Percentiles rank a stretch among this genome's conserved stretches.
phyloP scores from a whole-genome alignment of 2,888 invertebrate species.

The Synanthedon tipuliformis region DNA sequence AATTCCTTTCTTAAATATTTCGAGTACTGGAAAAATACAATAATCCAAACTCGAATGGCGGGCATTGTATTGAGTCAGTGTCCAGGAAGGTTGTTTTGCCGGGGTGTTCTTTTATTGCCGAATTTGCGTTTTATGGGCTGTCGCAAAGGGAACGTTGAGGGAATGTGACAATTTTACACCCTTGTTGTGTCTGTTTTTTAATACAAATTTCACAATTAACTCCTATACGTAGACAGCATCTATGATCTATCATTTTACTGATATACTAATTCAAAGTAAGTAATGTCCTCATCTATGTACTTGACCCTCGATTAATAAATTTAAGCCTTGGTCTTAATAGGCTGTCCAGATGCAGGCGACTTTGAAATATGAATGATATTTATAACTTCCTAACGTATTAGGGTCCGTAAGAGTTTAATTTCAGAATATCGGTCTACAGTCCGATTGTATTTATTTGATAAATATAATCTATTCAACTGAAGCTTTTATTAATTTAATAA shows the following conservation, averaged over 20 bases:
- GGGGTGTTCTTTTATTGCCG: slow-evolving; percentile 64
- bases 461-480: too few species aligned
- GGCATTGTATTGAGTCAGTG: slow-evolving; percentile 65
- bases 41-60: slow-evolving; percentile 58
- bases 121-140: slow-evolving; percentile 68
- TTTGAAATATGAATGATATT: slow-evolving; percentile 69
- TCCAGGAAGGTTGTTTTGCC: slow-evolving; percentile 67
- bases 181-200: slow-evolving; percentile 34
- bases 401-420: slow-evolving; percentile 7
- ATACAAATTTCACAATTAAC: slow-evolving; percentile 16
- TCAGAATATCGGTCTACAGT: too few species aligned
- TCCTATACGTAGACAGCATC: slow-evolving; percentile 1
- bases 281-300: neutral
- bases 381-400: slow-evolving; percentile 39
- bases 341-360: slow-evolving; percentile 66
- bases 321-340: slow-evolving; percentile 46
- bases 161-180: slow-evolving; percentile 53
- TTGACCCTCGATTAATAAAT: slow-evolving; percentile 43
- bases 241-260: too few species aligned
- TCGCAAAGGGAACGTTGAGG: slow-evolving; percentile 47
- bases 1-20: slow-evolving; percentile 63
- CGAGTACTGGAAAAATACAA: slow-evolving; percentile 65
- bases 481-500: too few species aligned
- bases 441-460: too few species aligned
- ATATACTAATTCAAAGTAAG: too few species aligned